These are phyloP conservation scores for Erynnis tages DNA, from an alignment of 2,888 invertebrate species.

Conservation along the genomic window DNA sequence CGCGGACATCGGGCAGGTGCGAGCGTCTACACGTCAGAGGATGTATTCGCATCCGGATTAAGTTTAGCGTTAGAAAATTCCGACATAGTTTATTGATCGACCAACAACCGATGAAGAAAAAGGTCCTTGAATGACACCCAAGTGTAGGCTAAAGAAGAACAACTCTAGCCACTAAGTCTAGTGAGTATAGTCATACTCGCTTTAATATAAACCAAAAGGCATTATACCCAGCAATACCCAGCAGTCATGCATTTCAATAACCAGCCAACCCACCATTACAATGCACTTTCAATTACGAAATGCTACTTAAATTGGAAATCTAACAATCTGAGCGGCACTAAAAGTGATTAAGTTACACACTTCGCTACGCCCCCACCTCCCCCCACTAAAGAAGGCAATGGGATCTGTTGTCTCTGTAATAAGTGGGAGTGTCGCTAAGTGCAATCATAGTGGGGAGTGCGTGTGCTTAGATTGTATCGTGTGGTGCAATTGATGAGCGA, in stretches of 20 bases:
- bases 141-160: too few species aligned
- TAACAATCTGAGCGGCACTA: slow-evolving; percentile 30
- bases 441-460: slow-evolving; percentile 51
- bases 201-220: too few species aligned
- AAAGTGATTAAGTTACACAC: slow-evolving; percentile 25
- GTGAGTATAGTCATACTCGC: too few species aligned
- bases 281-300: slow-evolving; percentile 39
- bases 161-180: too few species aligned
- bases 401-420: slow-evolving; percentile 60
- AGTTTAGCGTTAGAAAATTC: too few species aligned
- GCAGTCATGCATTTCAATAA: slow-evolving; percentile 30
- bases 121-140: too few species aligned
- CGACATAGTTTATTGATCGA: too few species aligned
- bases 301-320: slow-evolving; percentile 33
- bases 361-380: slow-evolving; percentile 46
- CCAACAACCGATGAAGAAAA: too few species aligned
- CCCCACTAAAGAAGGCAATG: slow-evolving; percentile 45
- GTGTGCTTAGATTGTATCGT: slow-evolving; percentile 47
- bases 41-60: too few species aligned
- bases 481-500: slow-evolving; percentile 40
- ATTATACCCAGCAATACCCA: slow-evolving; percentile 1
- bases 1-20: too few species aligned
- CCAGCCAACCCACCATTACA: slow-evolving; percentile 33
- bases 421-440: slow-evolving; percentile 69
- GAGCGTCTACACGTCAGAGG: too few species aligned